Evolutionary conservation across 1,140 invertebrate genomes (phyloP).

Genomic region (Drosophila auraria): DNA sequence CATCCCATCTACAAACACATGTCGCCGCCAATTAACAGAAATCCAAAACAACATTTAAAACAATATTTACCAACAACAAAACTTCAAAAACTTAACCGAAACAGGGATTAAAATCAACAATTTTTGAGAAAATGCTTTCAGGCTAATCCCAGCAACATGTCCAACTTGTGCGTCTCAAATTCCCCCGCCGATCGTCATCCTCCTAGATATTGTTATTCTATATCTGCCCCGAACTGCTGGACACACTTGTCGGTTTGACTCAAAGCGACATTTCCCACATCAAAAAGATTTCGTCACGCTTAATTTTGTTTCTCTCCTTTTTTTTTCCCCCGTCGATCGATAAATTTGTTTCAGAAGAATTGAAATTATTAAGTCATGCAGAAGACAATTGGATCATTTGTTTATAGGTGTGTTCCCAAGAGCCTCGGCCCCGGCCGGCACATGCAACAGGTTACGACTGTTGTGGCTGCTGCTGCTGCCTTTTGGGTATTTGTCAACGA

Average conservation of each 20-base stretch:
- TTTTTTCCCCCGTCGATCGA: slow-evolving; percentile 26
- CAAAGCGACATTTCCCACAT: slow-evolving; percentile 83
- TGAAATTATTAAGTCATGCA: slow-evolving; percentile 79
- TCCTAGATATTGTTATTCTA: slow-evolving; percentile 39
- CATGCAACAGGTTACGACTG: slow-evolving; percentile 76
- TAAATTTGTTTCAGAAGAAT: slow-evolving; percentile 72
- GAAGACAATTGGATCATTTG: slow-evolving; percentile 83
- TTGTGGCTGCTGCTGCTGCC: slow-evolving; percentile 19
- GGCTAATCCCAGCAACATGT: slow-evolving; percentile 77
- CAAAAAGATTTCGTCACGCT: slow-evolving; percentile 81
- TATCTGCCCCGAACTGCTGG: slow-evolving; percentile 59
- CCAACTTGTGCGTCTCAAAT: slow-evolving; percentile 74
- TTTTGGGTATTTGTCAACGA: slow-evolving; percentile 63
- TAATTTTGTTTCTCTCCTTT: slow-evolving; percentile 50
- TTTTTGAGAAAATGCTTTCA: slow-evolving; percentile 79
- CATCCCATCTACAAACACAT: slow-evolving; percentile 70
- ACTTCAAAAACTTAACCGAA: slow-evolving; percentile 44
- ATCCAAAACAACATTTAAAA: slow-evolving; percentile 73
- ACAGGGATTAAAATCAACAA: slow-evolving; percentile 77
- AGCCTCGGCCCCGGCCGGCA: slow-evolving; percentile 24
- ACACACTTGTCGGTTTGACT: slow-evolving; percentile 79
- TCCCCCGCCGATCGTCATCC: slow-evolving; percentile 37
- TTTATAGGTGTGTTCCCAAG: slow-evolving; percentile 73
- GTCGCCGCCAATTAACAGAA: slow-evolving; percentile 81
- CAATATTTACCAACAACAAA: slow-evolving; percentile 68